Conservation (phyloP, 2,797 vertebrate genomes). For the Sebastes paucispinis region DNA sequence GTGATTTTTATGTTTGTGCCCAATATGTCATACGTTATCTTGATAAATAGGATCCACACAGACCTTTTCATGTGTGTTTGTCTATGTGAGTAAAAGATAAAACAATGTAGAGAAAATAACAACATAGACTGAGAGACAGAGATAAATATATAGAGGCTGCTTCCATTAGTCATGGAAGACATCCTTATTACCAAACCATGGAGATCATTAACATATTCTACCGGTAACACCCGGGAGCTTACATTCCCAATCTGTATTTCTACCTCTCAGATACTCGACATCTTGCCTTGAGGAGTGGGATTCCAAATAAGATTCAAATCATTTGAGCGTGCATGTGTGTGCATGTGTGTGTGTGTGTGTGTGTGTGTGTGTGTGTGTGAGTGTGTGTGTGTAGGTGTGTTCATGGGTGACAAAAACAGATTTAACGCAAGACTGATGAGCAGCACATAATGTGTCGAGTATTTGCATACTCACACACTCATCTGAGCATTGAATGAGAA, state of each 20-base stretch:
- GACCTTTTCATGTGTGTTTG: not conserved
- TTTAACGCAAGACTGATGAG: slow-evolving; percentile 59
- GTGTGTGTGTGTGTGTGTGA: not conserved
- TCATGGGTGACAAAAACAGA: slow-evolving; percentile 39
- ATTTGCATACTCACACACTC: slow-evolving; percentile 61
- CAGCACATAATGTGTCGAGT: slow-evolving; percentile 47
- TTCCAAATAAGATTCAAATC: slow-evolving; percentile 24
- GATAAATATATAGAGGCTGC: slow-evolving; percentile 44
- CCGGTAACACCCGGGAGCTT: slow-evolving; percentile 6
- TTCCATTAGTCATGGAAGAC: slow-evolving; percentile 60
- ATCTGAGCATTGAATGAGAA: slow-evolving; percentile 24
- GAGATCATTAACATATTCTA: slow-evolving; percentile 58
- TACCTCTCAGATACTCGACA: slow-evolving; percentile 7
- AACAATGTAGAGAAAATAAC: not conserved
- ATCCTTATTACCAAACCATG: slow-evolving; percentile 45
- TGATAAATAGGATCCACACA: slow-evolving; percentile 27
- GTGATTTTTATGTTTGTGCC: not conserved
- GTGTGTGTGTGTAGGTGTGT: not conserved
- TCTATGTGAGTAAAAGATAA: not conserved
- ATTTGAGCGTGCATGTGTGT: not conserved
- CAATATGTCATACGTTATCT: slow-evolving; percentile 24
- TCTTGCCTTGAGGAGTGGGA: slow-evolving; percentile 17
- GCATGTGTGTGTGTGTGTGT: not conserved
- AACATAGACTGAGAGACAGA: slow-evolving; percentile 17
- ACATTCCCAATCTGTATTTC: slow-evolving; percentile 1